Evolutionary conservation across 1,140 invertebrate genomes (phyloP), one percentile per base, ranked within the genome.

Genomic region (Laupala kohalensis): DNA sequence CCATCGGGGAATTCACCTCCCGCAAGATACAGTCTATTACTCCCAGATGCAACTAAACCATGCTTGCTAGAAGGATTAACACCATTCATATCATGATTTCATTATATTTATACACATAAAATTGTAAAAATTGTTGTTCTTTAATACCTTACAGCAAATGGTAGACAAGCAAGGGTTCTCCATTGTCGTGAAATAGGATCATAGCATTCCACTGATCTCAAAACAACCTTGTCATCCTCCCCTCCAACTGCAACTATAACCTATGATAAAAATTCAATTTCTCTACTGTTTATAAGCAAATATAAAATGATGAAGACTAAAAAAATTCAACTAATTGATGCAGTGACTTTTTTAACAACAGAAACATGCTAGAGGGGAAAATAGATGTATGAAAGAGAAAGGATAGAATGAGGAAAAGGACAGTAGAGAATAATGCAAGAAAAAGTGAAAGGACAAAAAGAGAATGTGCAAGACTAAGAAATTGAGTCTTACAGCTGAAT

Each of bases 1-100:
- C 84, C 84, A 79, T 86, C 84, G n/a, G 84, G 84, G 74, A 81
- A 85, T 75, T 86, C 84, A 13, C 86, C 85, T 23, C 86, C 85
- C 70, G 84, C 84, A 71, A 87, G 74, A 73, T 85, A 87, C 37
- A 86, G 76, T 67, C 81, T 81, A 75, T 86, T 85, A 69, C 83
- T 81, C 75, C 84, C 84, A 73, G 82, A 82, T 12, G 82, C 80
- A 28, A 86, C 84, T 27, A 85, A 74, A 6, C 84, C 84, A 79
- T 85, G 84, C 75, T 86, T 86, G 74, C 83, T 85, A 68, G 63
- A 74, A 73, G 74, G 53, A 67, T 64, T 0, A 15, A 6, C 19
- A 6, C 26, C 66, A 67, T 6, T 13, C 13, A 67, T 19, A 15
- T 67, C 25, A 25, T 25, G 25, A 0, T 25, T 6, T 4, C 4